These are phyloP conservation scores for Corydoras sp. DNA, from an alignment of 2,113 vertebrate species.

Conservation along the genomic window DNA sequence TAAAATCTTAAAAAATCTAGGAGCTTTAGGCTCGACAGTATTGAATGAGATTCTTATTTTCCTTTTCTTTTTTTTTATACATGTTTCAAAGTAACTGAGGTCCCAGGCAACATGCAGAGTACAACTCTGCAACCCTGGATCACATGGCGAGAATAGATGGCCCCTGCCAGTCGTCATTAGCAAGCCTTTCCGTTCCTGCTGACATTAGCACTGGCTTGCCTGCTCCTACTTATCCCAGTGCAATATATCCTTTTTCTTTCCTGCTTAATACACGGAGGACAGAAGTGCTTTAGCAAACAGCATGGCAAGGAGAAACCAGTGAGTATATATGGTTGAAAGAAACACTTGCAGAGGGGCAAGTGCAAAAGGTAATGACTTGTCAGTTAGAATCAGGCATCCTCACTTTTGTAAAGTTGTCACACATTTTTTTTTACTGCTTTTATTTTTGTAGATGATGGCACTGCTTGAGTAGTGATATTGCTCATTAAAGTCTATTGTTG, in stretches of 20 bases:
- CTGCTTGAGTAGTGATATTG: background rate
- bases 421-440: no score
- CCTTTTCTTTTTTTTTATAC: constrained; percentile 29
- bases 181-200: constrained; percentile 54
- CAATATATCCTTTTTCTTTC: constrained; percentile 15
- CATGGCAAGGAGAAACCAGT: constrained; percentile 36
- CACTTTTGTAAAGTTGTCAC: no score
- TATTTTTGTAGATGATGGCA: no score
- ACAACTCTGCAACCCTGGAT: constrained; percentile 43
- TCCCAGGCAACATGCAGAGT: constrained; percentile 45
- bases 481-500: background rate
- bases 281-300: constrained; percentile 42
- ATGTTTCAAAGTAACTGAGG: constrained; percentile 31
- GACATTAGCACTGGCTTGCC: constrained; percentile 50
- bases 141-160: constrained; percentile 63
- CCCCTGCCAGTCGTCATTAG: constrained; percentile 65
- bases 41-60: background rate
- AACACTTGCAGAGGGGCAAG: constrained; percentile 15
- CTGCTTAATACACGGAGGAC: constrained; percentile 50
- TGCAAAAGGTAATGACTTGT: constrained; percentile 9
- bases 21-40: background rate
- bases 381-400: background rate
- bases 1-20: constrained; percentile 23
- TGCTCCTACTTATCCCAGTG: constrained; percentile 25
- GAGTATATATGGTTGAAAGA: constrained; percentile 18